Evolutionary conservation across 2,113 vertebrate species (phyloP).

Genomic region (Toxostoma redivivum): DNA sequence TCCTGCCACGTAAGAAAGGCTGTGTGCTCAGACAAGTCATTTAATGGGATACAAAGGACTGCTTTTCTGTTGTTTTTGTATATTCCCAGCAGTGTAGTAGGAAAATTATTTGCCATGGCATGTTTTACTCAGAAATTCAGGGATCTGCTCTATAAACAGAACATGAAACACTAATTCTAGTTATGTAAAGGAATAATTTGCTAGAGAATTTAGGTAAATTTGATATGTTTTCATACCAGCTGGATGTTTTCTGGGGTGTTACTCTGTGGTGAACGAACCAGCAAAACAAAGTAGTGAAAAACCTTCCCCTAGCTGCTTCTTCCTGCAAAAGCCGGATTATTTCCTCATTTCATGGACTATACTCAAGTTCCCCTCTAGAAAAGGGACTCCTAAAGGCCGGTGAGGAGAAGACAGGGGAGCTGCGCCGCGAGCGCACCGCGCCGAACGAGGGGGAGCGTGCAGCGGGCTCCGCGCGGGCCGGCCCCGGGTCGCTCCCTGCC

Average conservation of each 20-base stretch:
- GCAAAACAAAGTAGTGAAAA: not conserved
- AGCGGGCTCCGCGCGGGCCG: not conserved
- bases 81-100: not conserved
- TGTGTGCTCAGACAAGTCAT: not conserved
- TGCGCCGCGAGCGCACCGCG: not conserved
- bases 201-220: not conserved
- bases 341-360: not conserved
- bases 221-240: not conserved
- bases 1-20: fast-evolving
- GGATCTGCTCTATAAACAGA: fast-evolving
- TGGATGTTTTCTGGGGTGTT: not conserved
- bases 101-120: not conserved
- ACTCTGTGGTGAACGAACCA: not conserved
- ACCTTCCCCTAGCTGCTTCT: not conserved
- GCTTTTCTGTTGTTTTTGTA: fast-evolving
- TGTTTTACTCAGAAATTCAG: not conserved
- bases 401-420: no score
- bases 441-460: no score
- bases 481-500: not conserved
- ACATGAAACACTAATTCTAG: not conserved
- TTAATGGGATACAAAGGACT: not conserved
- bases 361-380: not conserved
- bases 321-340: not conserved
- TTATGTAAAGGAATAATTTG: no score
- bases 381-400: not conserved